phyloP scores from a whole-genome alignment of 2,797 vertebrate species.

The Thamnophis elegans region DNA sequence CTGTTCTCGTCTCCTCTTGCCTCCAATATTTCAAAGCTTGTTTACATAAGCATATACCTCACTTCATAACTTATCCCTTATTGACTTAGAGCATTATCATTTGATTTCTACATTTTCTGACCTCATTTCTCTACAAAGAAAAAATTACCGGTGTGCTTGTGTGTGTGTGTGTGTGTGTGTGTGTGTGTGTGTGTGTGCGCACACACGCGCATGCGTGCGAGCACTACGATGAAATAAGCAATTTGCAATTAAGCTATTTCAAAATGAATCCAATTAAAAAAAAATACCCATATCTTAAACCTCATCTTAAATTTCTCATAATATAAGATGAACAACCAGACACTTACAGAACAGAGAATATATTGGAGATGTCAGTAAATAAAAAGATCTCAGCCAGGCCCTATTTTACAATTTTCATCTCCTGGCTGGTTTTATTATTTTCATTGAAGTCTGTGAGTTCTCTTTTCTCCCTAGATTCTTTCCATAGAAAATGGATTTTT shows the following conservation, averaged over 20 bases:
- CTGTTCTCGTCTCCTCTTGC: neutral
- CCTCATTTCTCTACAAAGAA: neutral
- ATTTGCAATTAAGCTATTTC: neutral
- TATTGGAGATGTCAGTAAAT: neutral
- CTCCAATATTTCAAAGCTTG: neutral
- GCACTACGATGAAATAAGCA: neutral
- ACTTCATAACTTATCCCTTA: neutral
- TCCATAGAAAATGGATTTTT: neutral
- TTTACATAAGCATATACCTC: neutral
- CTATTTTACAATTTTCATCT: neutral
- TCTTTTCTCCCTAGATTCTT: neutral
- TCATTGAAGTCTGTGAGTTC: neutral
- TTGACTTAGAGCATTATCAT: neutral
- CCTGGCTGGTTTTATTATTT: neutral
- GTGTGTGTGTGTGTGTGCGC: too few species aligned
- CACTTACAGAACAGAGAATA: neutral
- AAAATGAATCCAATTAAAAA: neutral
- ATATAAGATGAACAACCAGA: neutral
- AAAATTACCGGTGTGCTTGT: too few species aligned
- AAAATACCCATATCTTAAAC: neutral
- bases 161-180: too few species aligned
- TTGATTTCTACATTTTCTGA: neutral
- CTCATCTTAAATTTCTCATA: neutral
- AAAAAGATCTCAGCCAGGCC: neutral
- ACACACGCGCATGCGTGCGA: rapidly evolving